Conservation (phyloP, 1,140 invertebrate species). For the Ooceraea biroi region DNA sequence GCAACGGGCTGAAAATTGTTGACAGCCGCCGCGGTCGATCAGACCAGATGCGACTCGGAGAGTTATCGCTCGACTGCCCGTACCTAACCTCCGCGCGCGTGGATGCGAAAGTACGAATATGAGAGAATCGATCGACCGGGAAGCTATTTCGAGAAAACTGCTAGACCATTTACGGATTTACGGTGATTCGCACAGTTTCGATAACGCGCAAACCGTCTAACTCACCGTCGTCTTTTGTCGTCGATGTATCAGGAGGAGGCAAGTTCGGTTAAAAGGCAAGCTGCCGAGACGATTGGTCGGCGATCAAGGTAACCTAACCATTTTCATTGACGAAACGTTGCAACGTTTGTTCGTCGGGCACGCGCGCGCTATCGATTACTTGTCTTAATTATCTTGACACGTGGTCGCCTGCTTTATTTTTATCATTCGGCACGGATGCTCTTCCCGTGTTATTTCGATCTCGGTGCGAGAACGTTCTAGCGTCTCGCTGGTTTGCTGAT, state of each 20-base stretch:
- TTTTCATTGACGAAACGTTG: not conserved
- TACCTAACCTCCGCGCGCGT: conserved; percentile 37
- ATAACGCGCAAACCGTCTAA: conserved; percentile 8
- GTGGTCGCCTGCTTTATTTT: not conserved
- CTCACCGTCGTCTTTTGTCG: no score
- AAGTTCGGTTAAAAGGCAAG: not conserved
- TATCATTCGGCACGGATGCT: not conserved
- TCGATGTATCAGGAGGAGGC: not conserved
- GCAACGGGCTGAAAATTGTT: no score
- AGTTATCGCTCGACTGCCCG: no score
- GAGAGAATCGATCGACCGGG: conserved; percentile 42
- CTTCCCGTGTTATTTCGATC: not conserved
- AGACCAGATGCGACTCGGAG: no score
- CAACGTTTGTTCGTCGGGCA: conserved; percentile 15
- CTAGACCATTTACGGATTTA: not conserved
- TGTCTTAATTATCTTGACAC: conserved; percentile 21
- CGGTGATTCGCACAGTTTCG: not conserved
- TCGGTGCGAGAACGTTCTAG: no score
- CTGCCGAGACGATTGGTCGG: no score
- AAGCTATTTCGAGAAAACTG: conserved; percentile 10
- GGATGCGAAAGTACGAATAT: not conserved
- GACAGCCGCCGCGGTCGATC: no score
- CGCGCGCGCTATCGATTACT: conserved; percentile 36
- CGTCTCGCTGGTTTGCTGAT: no score
- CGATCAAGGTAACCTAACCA: no score